phyloP scores from a whole-genome alignment of 2,797 vertebrate species.

The Chelmon rostratus region DNA sequence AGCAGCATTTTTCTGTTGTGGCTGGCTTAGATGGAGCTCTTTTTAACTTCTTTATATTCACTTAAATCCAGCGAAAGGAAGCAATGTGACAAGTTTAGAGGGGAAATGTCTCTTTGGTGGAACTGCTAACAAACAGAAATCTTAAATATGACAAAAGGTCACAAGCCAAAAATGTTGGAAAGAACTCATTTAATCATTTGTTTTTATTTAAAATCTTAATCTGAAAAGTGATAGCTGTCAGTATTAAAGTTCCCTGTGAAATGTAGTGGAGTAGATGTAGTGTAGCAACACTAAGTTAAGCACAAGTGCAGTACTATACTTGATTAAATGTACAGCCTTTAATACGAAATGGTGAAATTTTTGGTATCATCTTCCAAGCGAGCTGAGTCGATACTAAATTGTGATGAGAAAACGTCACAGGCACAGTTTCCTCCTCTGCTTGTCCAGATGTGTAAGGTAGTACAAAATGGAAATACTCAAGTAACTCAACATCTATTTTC shows the following conservation, averaged over 20 bases:
- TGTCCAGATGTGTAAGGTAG: not conserved
- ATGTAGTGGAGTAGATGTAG: not conserved
- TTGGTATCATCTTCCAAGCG: no score
- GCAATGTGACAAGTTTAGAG: not conserved
- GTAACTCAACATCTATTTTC: not conserved
- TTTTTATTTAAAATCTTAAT: not conserved
- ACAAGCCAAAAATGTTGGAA: not conserved
- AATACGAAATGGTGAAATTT: no score
- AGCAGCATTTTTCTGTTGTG: not conserved
- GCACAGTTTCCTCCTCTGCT: no score
- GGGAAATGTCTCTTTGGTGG: no score
- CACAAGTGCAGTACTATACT: not conserved
- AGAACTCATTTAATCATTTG: not conserved
- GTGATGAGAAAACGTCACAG: slow-evolving; percentile 16
- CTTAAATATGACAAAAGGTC: no score
- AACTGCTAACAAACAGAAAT: not conserved
- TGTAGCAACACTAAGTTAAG: no score
- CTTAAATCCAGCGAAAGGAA: no score
- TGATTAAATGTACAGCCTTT: no score
- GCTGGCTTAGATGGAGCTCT: not conserved
- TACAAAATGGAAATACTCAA: not conserved
- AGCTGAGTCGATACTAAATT: slow-evolving; percentile 17
- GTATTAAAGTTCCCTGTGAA: not conserved
- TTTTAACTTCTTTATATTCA: no score
- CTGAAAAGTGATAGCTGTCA: not conserved